Evolutionary conservation across 1,140 invertebrate genomes (phyloP), one percentile per base, ranked within the genome.

Genomic region (Venustaconcha ellipsiformis): DNA sequence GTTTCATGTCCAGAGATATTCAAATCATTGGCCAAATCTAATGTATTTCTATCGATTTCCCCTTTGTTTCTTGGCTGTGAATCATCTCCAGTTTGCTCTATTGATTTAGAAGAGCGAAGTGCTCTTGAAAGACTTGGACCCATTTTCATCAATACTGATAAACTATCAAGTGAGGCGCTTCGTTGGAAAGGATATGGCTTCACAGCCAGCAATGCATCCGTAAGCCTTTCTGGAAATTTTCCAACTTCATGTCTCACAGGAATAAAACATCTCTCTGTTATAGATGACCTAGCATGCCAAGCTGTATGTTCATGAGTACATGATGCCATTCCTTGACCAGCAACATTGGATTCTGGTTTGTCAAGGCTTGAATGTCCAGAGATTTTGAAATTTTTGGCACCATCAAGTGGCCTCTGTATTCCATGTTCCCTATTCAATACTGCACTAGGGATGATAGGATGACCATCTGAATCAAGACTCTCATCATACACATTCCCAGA

Each of bases 401-500:
- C 37, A 48, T 48, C 4, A 48, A 48, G 11, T 48, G 37, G 37
- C 37, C 37, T 48, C 37, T 48, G 6, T 48, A 11, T 48, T 48
- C 11, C 37, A 48, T 8, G 37, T 48, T 48, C 37, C 4, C 37
- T 48, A 48, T 6, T 48, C 37, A 6, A 6, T 48, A 48, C 37
- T 48, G 37, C 37, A 48, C 37, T 11, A 48, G 37, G 4, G 37
- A 5, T 8, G 11, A 48, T 48, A 11, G 37, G 37, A 48, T 48
- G 37, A 48, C 37, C 37, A 48, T 11, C 37, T 48, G 37, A 48
- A 48, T 48, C 37, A 18, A 78, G 72, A 55, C 81, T 78, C 58
- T 80, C 81, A 76, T 86, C 84, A 81, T 79, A 84, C 1, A 86
- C 82, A 80, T 86, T 86, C 14, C 84, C 84, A 57, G 84, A 86